Evolutionary conservation across 2,888 invertebrate genomes (phyloP).

Genomic region (Caenorhabditis wallacei): DNA sequence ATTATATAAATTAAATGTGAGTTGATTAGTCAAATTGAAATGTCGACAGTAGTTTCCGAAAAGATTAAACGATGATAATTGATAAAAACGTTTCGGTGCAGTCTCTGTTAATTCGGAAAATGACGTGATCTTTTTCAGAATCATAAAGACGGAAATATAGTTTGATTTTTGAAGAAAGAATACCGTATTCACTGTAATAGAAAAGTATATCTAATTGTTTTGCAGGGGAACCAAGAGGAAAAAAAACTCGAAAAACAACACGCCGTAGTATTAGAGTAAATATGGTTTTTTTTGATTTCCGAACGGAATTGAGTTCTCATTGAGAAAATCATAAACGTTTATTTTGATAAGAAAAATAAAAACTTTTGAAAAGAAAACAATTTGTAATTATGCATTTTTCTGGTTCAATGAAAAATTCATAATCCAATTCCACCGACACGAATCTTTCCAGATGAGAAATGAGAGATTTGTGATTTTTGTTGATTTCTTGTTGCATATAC

Average conservation of each 20-base stretch:
- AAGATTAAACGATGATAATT: conserved; percentile 34
- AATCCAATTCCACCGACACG: conserved; percentile 56
- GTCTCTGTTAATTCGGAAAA: conserved; percentile 8
- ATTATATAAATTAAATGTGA: background rate
- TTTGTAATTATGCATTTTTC: conserved; percentile 10
- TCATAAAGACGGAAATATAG: background rate
- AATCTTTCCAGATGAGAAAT: conserved; percentile 21
- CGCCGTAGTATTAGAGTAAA: no score
- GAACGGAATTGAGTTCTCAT: no score
- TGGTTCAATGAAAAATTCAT: background rate
- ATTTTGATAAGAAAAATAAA: background rate
- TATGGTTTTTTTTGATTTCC: background rate
- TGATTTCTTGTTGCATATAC: conserved; percentile 34
- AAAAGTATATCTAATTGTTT: no score
- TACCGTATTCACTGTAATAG: no score
- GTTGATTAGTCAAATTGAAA: conserved; percentile 46
- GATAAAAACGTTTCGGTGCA: conserved; percentile 34
- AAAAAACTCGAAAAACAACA: no score
- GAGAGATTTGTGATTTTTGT: background rate
- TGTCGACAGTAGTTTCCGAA: conserved; percentile 43
- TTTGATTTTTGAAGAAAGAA: no score
- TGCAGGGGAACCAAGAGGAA: no score
- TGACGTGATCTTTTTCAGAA: conserved; percentile 2
- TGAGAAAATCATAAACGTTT: no score
- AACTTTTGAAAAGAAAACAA: background rate